Base-by-base conservation (phyloP, 2,888 invertebrate genomes). In the Luperina testacea region DNA sequence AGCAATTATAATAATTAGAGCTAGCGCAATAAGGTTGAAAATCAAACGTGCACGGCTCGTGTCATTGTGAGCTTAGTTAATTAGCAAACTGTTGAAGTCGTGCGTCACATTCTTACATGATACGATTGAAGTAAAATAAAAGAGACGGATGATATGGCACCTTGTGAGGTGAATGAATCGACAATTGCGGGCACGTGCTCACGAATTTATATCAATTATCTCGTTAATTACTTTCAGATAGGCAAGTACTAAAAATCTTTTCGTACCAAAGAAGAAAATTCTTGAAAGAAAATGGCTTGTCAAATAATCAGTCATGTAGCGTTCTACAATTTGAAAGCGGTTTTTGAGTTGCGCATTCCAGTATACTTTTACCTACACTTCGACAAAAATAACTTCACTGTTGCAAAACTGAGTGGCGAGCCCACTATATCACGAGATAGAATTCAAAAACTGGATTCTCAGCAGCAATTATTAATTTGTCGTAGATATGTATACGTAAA, bases 71-170 rank as follows among this genome's bases (percentile, higher is more conserved):
- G 93, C 91, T 91, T 90, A 90, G 92, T 90, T 95, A 95, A 96
- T 95, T 95, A 96, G 94, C 94, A 92, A 92, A 91, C 90, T 93
- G 92, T 92, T 93, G 88, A 91, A 94, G 90, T 91, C 90, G 86
- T 93, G 91, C 92, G 90, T 95, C 94, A 93, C 94, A 88, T 92
- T 95, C 93, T 92, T 89, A 89, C 93, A 86, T 86, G 85, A 89
- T 87, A 89, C 80, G 86, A 87, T 87, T 79, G 81, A 83, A 83
- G 88, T 82, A 81, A 89, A 90, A 87, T 81, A 92, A 95, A 92
- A 89, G 93, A 92, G 93, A 94, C 83, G 73, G 89, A 82, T 81
- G 79, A 90, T 91, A 80, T 87, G 81, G 78, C 82, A 88, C 87
- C 85, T 89, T 79, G 87, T 90, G 87, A 93, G 93, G 92, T 94